Base-by-base conservation (phyloP, 2,888 invertebrate species). In the Gandaritis pyraliata region DNA sequence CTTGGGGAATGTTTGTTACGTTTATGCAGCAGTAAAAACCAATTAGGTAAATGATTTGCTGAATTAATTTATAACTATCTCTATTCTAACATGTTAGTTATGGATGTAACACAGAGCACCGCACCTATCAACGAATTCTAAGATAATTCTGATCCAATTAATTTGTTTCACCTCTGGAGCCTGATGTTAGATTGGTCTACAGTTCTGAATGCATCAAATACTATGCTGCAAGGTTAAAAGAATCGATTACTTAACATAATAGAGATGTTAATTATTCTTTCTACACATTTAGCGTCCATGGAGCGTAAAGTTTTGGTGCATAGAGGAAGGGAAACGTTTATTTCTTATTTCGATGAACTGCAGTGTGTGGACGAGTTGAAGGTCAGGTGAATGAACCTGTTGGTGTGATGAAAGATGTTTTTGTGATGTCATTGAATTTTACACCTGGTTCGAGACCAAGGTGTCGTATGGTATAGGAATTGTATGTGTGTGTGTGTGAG, bases 231-330 rank as follows among this genome's bases (percentile, higher is more conserved):
- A 71, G 61, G 78, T 78, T 74, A 78, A 81, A 82, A 77, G 77
- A 78, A 79, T 76, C 77, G 74, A 83, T 83, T 83, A n/a, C n/a
- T n/a, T n/a, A 80, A 75, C 82, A 82, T 82, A 80, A 82, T 75
- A 78, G 72, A 73, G 68, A 74, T 68, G 75, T 77, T 80, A 80
- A 82, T 83, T 81, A 83, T 78, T 82, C 78, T 77, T 80, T 72
- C 79, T 76, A 78, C 70, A 77, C 72, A 70, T 75, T 80, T 81
- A 71, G 76, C 73, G 71, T 73, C 61, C 69, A 57, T 71, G 72
- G 76, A 73, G 75, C 76, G 75, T 80, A 73, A 72, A 69, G 71
- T 62, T 64, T 71, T 69, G 76, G 69, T 75, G 72, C 70, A 74
- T 72, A 70, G 43, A 65, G 65, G 63, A 71, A 66, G 67, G 63